Percentiles rank a stretch among this genome's conserved stretches.
These are phyloP conservation scores for Polyergus mexicanus DNA, from an alignment of 1,140 invertebrate species.

Conservation along the genomic window DNA sequence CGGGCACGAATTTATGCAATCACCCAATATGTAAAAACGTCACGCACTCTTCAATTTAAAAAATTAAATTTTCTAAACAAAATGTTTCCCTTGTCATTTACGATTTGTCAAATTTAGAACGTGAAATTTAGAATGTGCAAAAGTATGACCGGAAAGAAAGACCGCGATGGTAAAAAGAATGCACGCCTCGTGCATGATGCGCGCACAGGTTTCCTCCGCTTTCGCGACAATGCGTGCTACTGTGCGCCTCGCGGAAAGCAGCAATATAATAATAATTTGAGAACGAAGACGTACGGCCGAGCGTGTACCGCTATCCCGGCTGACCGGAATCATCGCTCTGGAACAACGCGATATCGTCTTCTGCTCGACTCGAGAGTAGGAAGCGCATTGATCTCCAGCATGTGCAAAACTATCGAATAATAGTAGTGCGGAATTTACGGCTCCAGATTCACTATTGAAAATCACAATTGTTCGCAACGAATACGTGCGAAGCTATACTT, in stretches of 20 bases:
- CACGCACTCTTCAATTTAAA: neutral
- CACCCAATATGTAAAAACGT: neutral
- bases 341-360: conserved; percentile 79
- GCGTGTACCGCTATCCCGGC: conserved; percentile 84
- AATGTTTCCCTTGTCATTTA: neutral
- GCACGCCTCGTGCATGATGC: conserved; percentile 57
- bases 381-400: conserved; percentile 49
- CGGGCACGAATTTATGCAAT: too few relatives aligned
- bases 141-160: conserved; percentile 51
- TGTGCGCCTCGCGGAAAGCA: conserved; percentile 72
- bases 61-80: neutral
- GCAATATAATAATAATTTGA: conserved; percentile 79
- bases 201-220: conserved; percentile 75
- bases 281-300: conserved; percentile 77
- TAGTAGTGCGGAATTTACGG: neutral
- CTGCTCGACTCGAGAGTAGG: conserved; percentile 51
- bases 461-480: neutral
- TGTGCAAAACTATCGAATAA: neutral
- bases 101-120: neutral
- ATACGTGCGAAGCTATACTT: neutral
- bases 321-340: conserved; percentile 86
- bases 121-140: neutral
- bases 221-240: conserved; percentile 76
- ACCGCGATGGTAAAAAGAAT: conserved; percentile 33
- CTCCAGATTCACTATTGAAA: neutral